Evolutionary conservation across 2,888 invertebrate genomes (phyloP), one percentile per base, ranked within the genome.

Genomic region (Philhelius pedissequus): DNA sequence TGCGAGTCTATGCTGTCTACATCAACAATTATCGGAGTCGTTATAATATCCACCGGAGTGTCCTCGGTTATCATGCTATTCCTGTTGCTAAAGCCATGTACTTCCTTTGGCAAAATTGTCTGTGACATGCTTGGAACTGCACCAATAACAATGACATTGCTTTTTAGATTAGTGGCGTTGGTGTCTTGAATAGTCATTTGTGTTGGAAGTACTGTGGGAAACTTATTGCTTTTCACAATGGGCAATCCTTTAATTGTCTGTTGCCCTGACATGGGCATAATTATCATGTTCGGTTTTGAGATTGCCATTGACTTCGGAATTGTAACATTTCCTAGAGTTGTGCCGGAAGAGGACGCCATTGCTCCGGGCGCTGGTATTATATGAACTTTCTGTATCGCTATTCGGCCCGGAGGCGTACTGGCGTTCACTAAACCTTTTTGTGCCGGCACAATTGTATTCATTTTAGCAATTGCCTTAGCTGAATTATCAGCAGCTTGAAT

Each of bases 1-100:
- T 75, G 66, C 4, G 58, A 40, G 9, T 82, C 83, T 68, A 86
- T 82, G 52, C 87, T 88, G 38, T 89, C 89, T 7, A 89, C 87
- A 4, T 90, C 90, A 68, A 91, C 90, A 82, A 90, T 90, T 25
- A 90, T 91, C 18, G 90, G 91, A 87, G 89, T 90, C 35, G 90
- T 90, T 15, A 92, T 88, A 32, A 92, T 91, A 88, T 91, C 92
- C 25, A 94, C 93, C 4, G 94, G 94, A 2, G 94, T 93, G 87
- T 94, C 94, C 88, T 93, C 92, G 8, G 94, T 94, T 70, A 94
- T 91, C 64, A 91, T 88, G 86, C 90, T 90, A 86, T 88, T 87
- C 35, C 84, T 84, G 81, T 86, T 87, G 13, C 86, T 78, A 32
- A 80, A 87, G 5, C n/a, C 66, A 62, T 58, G 77, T 56, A 87